phyloP scores from a whole-genome alignment of 2,797 vertebrate genomes.

The Argya squamiceps region DNA sequence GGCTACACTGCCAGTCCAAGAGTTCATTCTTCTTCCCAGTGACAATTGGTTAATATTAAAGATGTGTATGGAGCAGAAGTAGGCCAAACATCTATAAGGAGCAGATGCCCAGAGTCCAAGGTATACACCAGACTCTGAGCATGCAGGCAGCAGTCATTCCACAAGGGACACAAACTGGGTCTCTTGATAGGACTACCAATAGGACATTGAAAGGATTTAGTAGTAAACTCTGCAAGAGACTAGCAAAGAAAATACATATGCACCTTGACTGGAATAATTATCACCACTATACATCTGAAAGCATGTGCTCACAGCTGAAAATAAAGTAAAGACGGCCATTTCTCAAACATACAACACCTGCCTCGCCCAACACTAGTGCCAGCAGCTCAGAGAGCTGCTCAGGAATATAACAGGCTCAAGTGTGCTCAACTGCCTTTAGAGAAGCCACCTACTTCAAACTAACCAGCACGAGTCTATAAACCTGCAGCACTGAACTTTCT shows the following conservation, averaged over 20 bases:
- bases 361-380: not conserved
- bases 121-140: not conserved
- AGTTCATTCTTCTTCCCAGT: not conserved
- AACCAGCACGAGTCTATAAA: not conserved
- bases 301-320: not conserved
- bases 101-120: not conserved
- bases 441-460: not conserved
- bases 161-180: not conserved
- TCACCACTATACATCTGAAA: not conserved
- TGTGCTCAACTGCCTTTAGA: not conserved
- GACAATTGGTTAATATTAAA: not conserved
- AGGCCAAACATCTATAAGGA: not conserved
- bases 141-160: rapidly evolving
- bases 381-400: not conserved
- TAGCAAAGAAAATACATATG: not conserved
- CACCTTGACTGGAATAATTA: not conserved
- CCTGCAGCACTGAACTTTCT: not conserved
- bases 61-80: not conserved
- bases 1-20: not conserved
- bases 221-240: not conserved
- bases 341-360: not conserved
- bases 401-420: rapidly evolving
- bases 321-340: not conserved
- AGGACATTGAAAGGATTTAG: not conserved
- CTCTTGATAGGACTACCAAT: not conserved